phyloP scores from a whole-genome alignment of 1,140 invertebrate genomes.

The Drosophila bipectinata region DNA sequence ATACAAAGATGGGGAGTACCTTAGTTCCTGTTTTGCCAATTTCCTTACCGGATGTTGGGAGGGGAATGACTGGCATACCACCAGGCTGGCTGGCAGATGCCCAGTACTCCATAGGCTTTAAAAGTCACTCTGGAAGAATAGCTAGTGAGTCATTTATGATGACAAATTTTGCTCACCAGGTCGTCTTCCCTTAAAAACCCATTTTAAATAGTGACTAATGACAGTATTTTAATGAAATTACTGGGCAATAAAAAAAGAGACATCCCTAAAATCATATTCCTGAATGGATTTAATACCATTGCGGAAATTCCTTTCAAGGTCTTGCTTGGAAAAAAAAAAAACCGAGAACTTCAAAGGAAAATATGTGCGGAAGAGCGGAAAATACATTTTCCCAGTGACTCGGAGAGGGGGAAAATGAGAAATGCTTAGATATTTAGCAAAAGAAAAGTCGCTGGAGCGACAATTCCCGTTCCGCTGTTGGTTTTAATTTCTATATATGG shows the following conservation, averaged over 20 bases:
- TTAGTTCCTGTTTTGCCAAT: slow-evolving; percentile 38
- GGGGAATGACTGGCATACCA: slow-evolving; percentile 24
- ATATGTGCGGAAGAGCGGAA: background rate
- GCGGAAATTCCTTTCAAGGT: slow-evolving; percentile 1
- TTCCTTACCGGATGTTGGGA: slow-evolving; percentile 32
- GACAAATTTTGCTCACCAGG: too few species aligned
- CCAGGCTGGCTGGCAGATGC: background rate
- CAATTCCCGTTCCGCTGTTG: slow-evolving; percentile 24
- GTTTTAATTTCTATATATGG: slow-evolving; percentile 5
- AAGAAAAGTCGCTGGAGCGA: slow-evolving; percentile 27
- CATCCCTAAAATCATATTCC: background rate
- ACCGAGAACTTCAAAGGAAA: background rate
- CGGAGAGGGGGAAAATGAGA: background rate
- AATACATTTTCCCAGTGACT: slow-evolving; percentile 4
- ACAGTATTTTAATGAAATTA: background rate
- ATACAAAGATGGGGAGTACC: background rate
- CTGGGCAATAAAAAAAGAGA: background rate
- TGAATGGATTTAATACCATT: background rate
- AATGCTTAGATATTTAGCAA: background rate
- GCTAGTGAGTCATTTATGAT: too few species aligned
- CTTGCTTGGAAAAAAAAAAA: background rate
- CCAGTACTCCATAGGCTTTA: background rate
- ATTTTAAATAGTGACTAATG: background rate
- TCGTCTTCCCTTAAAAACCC: background rate
- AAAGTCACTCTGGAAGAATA: too few species aligned